phyloP scores from a whole-genome alignment of 92 coral and sea anemone species.

The Epizoanthus scotinus region DNA sequence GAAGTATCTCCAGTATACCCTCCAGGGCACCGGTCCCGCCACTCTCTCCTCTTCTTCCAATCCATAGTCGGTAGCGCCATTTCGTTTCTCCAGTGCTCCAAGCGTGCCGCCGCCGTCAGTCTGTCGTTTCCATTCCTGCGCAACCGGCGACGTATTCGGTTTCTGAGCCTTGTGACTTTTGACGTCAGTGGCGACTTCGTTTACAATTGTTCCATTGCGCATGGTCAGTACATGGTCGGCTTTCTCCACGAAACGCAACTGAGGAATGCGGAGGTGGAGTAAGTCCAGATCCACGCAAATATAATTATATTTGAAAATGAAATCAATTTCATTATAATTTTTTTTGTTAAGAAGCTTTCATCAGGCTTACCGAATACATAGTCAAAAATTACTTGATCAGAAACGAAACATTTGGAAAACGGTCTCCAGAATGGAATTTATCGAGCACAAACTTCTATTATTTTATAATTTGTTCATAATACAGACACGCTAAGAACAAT shows the following conservation, averaged over 20 bases:
- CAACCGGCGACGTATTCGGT: background rate
- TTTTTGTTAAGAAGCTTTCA: too few species aligned
- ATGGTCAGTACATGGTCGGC: slow-evolving; percentile 89
- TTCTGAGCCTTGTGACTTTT: slow-evolving; percentile 46
- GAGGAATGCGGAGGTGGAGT: background rate
- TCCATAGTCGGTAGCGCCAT: slow-evolving; percentile 31
- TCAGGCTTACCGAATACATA: too few species aligned
- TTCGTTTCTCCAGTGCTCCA: background rate
- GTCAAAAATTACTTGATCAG: too few species aligned
- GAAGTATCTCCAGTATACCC: slow-evolving; percentile 75
- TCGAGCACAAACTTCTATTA: too few species aligned
- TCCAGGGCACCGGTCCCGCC: slow-evolving; percentile 54
- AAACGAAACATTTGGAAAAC: too few species aligned
- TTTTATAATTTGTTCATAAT: too few species aligned
- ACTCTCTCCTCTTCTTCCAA: slow-evolving; percentile 65
- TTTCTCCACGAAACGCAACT: slow-evolving; percentile 80
- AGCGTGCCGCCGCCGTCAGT: background rate
- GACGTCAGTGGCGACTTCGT: slow-evolving; percentile 70
- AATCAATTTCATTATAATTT: too few species aligned
- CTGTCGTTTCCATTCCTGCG: slow-evolving; percentile 20
- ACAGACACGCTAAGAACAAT: too few species aligned
- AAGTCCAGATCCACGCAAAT: too few species aligned
- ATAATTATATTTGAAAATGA: too few species aligned
- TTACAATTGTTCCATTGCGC: slow-evolving; percentile 85
- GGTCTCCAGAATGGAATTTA: too few species aligned